phyloP scores from a whole-genome alignment of 2,888 invertebrate genomes.

The Stegana nigrithorax region DNA sequence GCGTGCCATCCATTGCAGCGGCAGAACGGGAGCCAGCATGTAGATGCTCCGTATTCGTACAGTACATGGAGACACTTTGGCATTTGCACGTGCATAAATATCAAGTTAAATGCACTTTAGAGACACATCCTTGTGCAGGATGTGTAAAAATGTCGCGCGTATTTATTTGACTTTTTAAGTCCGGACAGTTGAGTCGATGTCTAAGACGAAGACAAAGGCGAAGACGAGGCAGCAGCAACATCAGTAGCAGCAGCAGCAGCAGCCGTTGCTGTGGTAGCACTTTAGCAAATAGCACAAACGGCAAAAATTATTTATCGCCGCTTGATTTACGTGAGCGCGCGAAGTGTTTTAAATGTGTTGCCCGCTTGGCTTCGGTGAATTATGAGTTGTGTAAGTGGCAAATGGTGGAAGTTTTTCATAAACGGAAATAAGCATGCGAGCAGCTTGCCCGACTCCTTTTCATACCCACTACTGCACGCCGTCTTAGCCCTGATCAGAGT shows the following conservation, averaged over 20 bases:
- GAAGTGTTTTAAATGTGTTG: neutral
- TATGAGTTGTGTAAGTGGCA: neutral
- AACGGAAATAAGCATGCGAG: no score
- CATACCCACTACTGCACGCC: neutral
- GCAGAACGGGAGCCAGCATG: neutral
- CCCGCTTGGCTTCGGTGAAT: neutral
- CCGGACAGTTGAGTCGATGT: no score
- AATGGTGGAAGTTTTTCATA: neutral
- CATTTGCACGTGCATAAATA: slow-evolving; percentile 24
- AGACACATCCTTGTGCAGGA: slow-evolving; percentile 7
- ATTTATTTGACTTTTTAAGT: slow-evolving; percentile 12
- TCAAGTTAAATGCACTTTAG: slow-evolving; percentile 20
- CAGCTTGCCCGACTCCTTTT: no score
- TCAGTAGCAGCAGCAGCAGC: no score
- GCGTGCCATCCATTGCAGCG: neutral
- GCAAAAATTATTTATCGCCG: slow-evolving; percentile 4
- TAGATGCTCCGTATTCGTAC: neutral
- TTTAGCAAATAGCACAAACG: neutral
- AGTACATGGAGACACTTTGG: slow-evolving; percentile 12
- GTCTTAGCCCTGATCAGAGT: neutral
- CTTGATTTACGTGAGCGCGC: slow-evolving; percentile 5
- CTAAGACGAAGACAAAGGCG: no score
- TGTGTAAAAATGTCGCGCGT: slow-evolving; percentile 7
- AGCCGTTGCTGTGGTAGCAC: no score
- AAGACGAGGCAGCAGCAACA: no score